Conservation (phyloP, 2,888 invertebrate species). For the Gari tellinella region DNA sequence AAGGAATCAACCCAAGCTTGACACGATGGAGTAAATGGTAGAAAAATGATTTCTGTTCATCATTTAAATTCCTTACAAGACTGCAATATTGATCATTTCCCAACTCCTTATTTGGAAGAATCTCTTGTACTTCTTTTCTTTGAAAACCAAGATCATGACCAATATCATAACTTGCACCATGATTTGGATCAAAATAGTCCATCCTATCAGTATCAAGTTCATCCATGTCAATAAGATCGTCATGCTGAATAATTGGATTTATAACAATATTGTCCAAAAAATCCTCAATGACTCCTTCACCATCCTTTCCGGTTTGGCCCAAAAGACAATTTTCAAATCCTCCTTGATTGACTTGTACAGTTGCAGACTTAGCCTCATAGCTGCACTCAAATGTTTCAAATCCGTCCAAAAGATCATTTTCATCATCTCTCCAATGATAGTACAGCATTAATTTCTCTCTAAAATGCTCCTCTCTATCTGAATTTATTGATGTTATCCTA, state of each 20-base stretch:
- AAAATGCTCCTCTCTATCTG: too few species aligned
- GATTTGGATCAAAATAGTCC: neutral
- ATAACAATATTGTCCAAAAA: neutral
- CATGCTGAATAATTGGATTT: neutral
- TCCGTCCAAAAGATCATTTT: too few species aligned
- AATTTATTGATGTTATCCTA: too few species aligned
- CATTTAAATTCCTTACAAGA: neutral
- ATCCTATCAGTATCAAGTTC: neutral
- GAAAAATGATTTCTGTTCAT: constrained; percentile 1
- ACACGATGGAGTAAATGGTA: neutral
- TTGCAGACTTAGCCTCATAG: too few species aligned
- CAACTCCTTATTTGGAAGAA: neutral
- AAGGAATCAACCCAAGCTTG: neutral
- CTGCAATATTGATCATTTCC: neutral
- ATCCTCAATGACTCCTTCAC: neutral
- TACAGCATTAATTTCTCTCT: too few species aligned
- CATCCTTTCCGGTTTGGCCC: too few species aligned
- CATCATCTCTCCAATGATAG: too few species aligned
- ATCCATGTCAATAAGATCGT: neutral
- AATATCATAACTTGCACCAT: neutral
- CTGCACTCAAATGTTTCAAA: too few species aligned
- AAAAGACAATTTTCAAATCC: too few species aligned
- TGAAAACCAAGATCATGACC: neutral
- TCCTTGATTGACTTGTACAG: too few species aligned
- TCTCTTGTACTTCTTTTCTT: neutral